Conservation (phyloP, 2,113 vertebrate species). For the Crotalus viridis region DNA sequence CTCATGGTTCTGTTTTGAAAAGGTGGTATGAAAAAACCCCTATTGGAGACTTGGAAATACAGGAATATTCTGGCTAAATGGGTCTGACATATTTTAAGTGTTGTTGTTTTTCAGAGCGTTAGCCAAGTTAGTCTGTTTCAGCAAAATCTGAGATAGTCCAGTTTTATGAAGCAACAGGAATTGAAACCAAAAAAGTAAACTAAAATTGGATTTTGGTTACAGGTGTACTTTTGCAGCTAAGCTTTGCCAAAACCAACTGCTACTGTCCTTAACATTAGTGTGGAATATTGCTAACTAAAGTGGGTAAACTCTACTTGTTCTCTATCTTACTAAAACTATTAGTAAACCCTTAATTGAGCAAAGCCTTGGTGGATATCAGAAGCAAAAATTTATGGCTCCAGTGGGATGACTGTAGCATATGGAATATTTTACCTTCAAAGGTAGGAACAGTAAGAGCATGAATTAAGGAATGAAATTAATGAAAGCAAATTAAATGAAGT, state of each 20-base stretch:
- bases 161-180: background rate
- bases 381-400: background rate
- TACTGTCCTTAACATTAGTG: background rate
- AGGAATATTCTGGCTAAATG: background rate
- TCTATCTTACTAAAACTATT: background rate
- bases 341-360: background rate
- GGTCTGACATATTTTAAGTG: background rate
- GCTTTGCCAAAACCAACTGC: background rate
- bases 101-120: accelerated
- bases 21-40: background rate
- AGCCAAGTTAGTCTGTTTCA: background rate
- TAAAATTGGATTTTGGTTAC: background rate
- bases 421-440: background rate
- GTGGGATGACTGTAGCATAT: background rate
- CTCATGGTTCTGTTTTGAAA: background rate
- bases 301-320: background rate
- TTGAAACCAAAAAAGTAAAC: background rate
- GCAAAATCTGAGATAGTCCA: background rate
- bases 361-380: background rate
- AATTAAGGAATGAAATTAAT: background rate
- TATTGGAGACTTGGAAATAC: background rate
- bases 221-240: background rate
- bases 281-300: background rate
- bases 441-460: background rate
- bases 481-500: background rate